Conservation (phyloP, 2,888 invertebrate species). For the Macaria liturata region DNA sequence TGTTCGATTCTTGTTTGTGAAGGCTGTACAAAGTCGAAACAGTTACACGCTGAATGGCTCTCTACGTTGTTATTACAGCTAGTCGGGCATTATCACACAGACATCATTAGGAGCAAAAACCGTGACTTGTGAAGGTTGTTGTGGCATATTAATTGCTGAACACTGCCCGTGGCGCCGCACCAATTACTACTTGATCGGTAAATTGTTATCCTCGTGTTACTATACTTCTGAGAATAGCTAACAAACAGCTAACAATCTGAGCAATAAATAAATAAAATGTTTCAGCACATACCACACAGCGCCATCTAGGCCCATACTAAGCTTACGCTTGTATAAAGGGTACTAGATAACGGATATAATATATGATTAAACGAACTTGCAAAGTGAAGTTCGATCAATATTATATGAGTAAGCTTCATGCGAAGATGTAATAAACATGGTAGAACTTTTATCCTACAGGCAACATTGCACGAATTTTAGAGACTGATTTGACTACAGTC, state of each 20-base stretch:
- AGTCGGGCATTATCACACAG: slow-evolving; percentile 17
- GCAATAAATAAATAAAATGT: no score
- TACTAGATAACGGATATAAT: no score
- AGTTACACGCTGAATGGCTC: slow-evolving; percentile 18
- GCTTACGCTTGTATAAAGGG: no score
- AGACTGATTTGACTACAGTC: no score
- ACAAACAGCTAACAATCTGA: not conserved
- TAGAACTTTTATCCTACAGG: no score
- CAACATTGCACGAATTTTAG: no score
- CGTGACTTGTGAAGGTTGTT: slow-evolving; percentile 23
- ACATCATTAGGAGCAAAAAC: slow-evolving; percentile 19
- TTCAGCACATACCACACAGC: no score
- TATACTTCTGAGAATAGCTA: slow-evolving; percentile 8
- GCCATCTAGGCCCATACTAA: no score
- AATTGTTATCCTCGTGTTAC: slow-evolving; percentile 13
- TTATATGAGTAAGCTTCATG: no score
- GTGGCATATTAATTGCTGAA: slow-evolving; percentile 16
- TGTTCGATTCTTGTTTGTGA: slow-evolving; percentile 13
- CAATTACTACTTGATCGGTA: slow-evolving; percentile 6
- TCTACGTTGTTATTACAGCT: slow-evolving; percentile 21
- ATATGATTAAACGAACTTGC: no score
- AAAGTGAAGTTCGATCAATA: no score
- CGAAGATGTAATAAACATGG: no score
- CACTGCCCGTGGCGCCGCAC: slow-evolving; percentile 15
- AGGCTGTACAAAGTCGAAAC: slow-evolving; percentile 27